Evolutionary conservation across 2,888 invertebrate genomes (phyloP).

Genomic region (Ophion ventricosus): DNA sequence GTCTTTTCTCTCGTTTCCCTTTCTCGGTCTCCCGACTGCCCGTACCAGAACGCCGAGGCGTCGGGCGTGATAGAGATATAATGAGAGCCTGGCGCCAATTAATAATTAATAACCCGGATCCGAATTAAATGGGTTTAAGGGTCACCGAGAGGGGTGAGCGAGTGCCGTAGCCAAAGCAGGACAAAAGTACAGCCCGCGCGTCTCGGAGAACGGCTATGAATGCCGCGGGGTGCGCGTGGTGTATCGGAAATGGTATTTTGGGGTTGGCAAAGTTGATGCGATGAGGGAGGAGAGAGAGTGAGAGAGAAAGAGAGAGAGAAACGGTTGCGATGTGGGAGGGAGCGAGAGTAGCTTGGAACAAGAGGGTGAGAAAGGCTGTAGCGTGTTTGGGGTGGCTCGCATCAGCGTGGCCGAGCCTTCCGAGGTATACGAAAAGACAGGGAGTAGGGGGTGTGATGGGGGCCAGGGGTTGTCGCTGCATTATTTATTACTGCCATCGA

Average conservation of each 20-base stretch:
- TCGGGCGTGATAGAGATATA: conserved; percentile 81
- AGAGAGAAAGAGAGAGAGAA: conserved; percentile 34
- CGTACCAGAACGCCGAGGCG: conserved; percentile 68
- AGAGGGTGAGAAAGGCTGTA: conserved; percentile 65
- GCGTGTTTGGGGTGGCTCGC: conserved; percentile 75
- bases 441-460: background rate
- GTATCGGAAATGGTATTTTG: conserved; percentile 78
- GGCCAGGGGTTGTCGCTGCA: conserved; percentile 73
- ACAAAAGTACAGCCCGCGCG: conserved; percentile 50
- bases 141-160: conserved; percentile 72
- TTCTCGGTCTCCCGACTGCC: background rate
- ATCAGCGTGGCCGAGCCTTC: conserved; percentile 44
- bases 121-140: conserved; percentile 81
- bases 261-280: conserved; percentile 65
- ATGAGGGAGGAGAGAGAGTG: conserved; percentile 44
- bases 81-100: conserved; percentile 80
- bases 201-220: conserved; percentile 68
- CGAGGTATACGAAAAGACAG: conserved; percentile 25
- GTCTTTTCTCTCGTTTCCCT: conserved; percentile 39
- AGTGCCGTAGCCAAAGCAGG: conserved; percentile 71
- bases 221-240: conserved; percentile 66
- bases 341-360: conserved; percentile 48
- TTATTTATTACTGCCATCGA: conserved; percentile 83
- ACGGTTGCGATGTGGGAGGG: conserved; percentile 51
- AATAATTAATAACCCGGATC: conserved; percentile 83